phyloP scores from a whole-genome alignment of 2,888 invertebrate species.

The Ernsta delagoae region DNA sequence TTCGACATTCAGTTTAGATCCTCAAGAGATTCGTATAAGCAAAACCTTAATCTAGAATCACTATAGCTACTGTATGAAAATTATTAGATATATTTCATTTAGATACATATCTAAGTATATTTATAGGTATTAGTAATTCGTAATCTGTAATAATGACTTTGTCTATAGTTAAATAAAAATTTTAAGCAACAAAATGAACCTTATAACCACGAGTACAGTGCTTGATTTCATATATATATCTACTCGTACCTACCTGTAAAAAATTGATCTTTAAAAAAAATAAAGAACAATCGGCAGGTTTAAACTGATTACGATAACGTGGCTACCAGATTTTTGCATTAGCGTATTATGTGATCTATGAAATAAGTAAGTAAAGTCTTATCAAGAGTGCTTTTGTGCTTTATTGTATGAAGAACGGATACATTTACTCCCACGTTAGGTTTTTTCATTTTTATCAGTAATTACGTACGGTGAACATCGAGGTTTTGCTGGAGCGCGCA shows the following conservation, averaged over 20 bases:
- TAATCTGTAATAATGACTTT: no score
- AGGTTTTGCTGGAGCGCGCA: constrained; percentile 74
- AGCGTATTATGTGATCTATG: constrained; percentile 8
- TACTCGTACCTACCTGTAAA: no score
- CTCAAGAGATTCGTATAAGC: neutral
- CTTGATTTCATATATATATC: no score
- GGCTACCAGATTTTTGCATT: constrained; percentile 15
- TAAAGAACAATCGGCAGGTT: neutral
- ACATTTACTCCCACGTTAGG: constrained; percentile 28
- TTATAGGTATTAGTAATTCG: no score
- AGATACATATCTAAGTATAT: no score
- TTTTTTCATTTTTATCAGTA: constrained; percentile 62
- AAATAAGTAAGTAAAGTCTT: constrained; percentile 8
- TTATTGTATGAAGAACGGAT: constrained; percentile 24
- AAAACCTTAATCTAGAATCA: no score
- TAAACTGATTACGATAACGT: neutral
- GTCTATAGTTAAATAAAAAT: no score
- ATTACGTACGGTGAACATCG: constrained; percentile 78
- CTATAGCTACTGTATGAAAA: no score
- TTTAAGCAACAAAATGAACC: no score
- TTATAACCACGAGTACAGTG: no score
- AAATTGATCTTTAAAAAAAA: neutral
- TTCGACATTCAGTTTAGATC: neutral
- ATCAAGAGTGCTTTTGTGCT: constrained; percentile 17
- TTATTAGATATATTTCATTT: no score